Evolutionary conservation across 2,888 invertebrate genomes (phyloP), one percentile per base, ranked within the genome.

Genomic region (Agrotis clavis): DNA sequence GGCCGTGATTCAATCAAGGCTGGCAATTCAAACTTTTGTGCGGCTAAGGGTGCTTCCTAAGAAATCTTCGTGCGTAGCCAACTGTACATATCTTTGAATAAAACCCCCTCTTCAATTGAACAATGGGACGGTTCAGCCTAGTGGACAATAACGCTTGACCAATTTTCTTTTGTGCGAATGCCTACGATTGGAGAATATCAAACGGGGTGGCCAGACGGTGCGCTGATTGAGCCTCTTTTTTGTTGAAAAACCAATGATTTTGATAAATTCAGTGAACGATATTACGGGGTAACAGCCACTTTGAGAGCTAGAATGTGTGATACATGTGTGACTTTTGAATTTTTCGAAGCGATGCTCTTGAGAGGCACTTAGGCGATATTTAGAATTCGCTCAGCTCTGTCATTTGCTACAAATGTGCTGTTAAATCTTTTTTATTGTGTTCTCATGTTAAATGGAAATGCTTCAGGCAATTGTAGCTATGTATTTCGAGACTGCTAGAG

Each of bases 131-230:
- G 90, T 90, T 91, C 93, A 91, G 90, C 91, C 90, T 94, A 93
- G 92, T 94, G 94, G 94, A 93, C 95, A 94, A 92, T 93, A 94
- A 95, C 95, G 95, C 93, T 95, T 95, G 94, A 95, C 95, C 95
- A 95, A 94, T 94, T 96, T 94, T 93, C 95, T 94, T 95, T 95
- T 95, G 94, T 96, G 91, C 89, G 88, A 92, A 93, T 92, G 91
- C 91, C 92, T 93, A 92, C 94, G 94, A 94, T 93, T 92, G 90
- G 89, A 88, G 93, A 95, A 94, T 94, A 93, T 92, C 94, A 94
- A 95, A 92, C 92, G 92, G 89, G 90, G 88, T 88, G 86, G 88
- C 90, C 89, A 91, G 91, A 89, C 90, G 88, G 85, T 87, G 89
- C 86, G 83, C 90, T 94, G 94, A 95, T 95, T 93, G 94, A 91